A percentile compares a stretch with the other conserved stretches of the same genome.
Conservation (phyloP, 2,797 vertebrate species). For the Cyclopterus lumpus region DNA sequence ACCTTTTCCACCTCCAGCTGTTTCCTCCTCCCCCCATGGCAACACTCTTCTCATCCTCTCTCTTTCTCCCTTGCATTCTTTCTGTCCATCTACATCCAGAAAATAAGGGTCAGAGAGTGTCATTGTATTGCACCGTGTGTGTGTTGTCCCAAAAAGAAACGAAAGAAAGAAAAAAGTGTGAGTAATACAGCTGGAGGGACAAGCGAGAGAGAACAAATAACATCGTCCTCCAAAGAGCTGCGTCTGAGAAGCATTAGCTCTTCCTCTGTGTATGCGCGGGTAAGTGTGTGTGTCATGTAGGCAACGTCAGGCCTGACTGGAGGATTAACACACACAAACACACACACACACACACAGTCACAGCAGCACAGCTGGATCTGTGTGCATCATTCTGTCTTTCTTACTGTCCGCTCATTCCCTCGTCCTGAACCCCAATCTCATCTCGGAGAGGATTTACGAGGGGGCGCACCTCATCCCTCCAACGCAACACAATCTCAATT, state of each 20-base stretch:
- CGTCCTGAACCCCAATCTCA: constrained; percentile 77
- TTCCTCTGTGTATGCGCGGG: constrained; percentile 36
- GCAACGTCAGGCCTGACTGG: constrained; percentile 60
- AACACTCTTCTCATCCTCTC: constrained; percentile 19
- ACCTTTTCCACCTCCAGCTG: constrained; percentile 67
- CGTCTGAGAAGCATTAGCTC: constrained; percentile 59
- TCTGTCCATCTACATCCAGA: constrained; percentile 43
- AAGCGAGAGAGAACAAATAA: constrained; percentile 58
- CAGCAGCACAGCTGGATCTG: constrained; percentile 73
- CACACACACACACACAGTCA: constrained; percentile 21
- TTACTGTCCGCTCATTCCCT: constrained; percentile 71
- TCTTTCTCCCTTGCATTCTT: not conserved
- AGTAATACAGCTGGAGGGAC: constrained; percentile 53
- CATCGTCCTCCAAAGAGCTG: constrained; percentile 59
- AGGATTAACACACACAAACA: constrained; percentile 64
- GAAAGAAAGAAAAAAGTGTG: constrained; percentile 3
- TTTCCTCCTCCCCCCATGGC: constrained; percentile 45
- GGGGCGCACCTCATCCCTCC: constrained; percentile 70
- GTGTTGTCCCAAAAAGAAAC: constrained; percentile 12
- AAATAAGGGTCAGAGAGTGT: constrained; percentile 35
- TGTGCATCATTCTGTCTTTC: constrained; percentile 74
- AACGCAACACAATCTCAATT: constrained; percentile 77
- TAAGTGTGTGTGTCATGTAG: constrained; percentile 50
- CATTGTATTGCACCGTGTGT: constrained; percentile 22
- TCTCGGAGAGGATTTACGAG: constrained; percentile 75